Evolutionary conservation across 1,140 invertebrate species (phyloP).

Genomic region (Reticulitermes speratus): DNA sequence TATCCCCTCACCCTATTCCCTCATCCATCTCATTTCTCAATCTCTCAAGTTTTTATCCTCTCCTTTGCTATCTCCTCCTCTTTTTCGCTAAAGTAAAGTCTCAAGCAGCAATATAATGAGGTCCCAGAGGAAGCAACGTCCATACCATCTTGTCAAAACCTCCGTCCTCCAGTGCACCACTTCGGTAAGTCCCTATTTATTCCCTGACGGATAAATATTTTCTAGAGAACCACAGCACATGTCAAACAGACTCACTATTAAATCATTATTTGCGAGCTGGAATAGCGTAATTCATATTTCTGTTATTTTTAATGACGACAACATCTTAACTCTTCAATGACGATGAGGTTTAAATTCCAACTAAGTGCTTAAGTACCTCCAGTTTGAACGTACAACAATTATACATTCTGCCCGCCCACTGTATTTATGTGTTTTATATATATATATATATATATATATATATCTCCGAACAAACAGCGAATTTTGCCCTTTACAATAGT

Average conservation of each 20-base stretch:
- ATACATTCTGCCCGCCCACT: too few species aligned
- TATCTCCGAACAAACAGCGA: too few species aligned
- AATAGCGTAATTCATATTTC: too few species aligned
- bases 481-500: too few species aligned
- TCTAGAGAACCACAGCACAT: neutral
- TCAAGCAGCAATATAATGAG: neutral
- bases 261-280: too few species aligned
- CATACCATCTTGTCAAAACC: neutral
- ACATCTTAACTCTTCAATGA: too few species aligned
- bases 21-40: slow-evolving; percentile 29
- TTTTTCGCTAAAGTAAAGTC: neutral
- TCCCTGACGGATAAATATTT: slow-evolving; percentile 10
- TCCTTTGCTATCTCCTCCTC: neutral
- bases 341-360: too few species aligned
- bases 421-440: too few species aligned
- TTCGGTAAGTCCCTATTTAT: neutral
- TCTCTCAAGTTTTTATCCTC: neutral
- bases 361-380: too few species aligned
- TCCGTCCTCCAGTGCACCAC: neutral
- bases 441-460: too few species aligned
- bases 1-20: slow-evolving; percentile 38
- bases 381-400: too few species aligned
- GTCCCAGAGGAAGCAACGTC: neutral
- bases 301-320: too few species aligned
- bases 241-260: neutral